Evolutionary conservation across 2,113 vertebrate species (phyloP).

Genomic region (Eurypyga helias): DNA sequence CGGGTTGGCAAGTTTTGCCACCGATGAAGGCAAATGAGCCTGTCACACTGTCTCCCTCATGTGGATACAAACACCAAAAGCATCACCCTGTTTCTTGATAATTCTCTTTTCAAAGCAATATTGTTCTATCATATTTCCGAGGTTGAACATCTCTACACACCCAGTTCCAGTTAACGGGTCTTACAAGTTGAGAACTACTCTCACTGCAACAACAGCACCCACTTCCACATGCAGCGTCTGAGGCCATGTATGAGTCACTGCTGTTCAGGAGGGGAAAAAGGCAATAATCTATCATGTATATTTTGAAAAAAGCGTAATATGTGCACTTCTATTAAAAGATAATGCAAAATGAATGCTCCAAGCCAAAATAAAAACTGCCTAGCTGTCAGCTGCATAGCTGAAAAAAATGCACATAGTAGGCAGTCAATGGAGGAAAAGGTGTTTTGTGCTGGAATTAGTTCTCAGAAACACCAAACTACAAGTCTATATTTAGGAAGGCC

Average conservation of each 20-base stretch:
- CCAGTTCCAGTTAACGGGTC: rapidly evolving
- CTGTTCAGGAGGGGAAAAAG: not conserved
- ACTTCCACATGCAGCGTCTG: rapidly evolving
- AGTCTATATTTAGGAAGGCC: not conserved
- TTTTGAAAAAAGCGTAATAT: not conserved
- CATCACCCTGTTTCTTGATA: not conserved
- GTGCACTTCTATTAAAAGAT: not conserved
- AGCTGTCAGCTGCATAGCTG: not conserved
- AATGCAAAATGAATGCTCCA: not conserved
- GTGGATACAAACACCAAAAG: not conserved
- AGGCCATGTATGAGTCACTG: not conserved
- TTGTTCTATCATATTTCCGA: not conserved
- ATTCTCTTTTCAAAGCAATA: not conserved
- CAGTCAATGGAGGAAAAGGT: not conserved
- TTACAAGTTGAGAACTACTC: not conserved
- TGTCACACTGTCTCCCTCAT: not conserved
- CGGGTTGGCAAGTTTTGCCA: not conserved
- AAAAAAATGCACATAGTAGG: not conserved
- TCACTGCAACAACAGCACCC: not conserved
- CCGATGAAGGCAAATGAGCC: not conserved
- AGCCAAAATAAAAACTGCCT: not conserved
- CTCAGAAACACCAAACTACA: not conserved
- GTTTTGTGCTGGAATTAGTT: not conserved
- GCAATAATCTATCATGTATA: not conserved
- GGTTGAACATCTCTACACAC: not conserved